Percentiles rank a stretch among this genome's conserved stretches.
These are phyloP conservation scores for Reticulitermes lucifugus DNA, from an alignment of 2,888 invertebrate species.

Conservation along the genomic window DNA sequence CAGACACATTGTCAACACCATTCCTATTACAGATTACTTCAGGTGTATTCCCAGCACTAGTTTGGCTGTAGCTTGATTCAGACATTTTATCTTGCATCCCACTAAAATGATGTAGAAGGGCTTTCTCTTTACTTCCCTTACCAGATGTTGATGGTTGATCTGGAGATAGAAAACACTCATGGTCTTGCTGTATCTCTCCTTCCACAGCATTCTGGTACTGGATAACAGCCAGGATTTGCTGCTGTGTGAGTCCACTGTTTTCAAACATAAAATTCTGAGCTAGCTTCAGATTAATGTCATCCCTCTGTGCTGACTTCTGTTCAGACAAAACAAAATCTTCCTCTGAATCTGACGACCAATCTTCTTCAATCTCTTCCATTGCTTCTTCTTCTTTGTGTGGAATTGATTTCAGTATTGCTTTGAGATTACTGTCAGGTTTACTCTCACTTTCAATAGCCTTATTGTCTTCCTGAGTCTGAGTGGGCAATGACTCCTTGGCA, in stretches of 20 bases:
- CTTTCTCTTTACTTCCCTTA: not conserved
- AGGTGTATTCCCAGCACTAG: no score
- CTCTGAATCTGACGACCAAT: constrained; percentile 1
- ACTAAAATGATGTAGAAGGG: no score
- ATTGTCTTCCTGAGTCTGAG: not conserved
- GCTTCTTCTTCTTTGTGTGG: not conserved
- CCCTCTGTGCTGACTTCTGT: not conserved
- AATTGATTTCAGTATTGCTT: not conserved
- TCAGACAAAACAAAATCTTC: not conserved
- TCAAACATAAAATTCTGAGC: constrained; percentile 78
- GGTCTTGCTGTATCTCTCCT: not conserved
- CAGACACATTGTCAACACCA: no score
- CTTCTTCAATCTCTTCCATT: not conserved
- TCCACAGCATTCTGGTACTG: constrained; percentile 57
- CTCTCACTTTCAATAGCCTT: not conserved
- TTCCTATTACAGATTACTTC: no score
- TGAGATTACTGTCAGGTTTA: not conserved
- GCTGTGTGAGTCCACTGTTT: constrained; percentile 79
- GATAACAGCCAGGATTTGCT: constrained; percentile 69
- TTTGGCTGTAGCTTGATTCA: no score
- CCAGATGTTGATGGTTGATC: constrained; percentile 28
- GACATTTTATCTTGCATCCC: no score
- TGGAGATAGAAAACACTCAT: not conserved
- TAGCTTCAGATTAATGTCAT: constrained; percentile 58
- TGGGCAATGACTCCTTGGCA: not conserved